phyloP scores from a whole-genome alignment of 2,888 invertebrate species.

The Caenorhabditis afra region DNA sequence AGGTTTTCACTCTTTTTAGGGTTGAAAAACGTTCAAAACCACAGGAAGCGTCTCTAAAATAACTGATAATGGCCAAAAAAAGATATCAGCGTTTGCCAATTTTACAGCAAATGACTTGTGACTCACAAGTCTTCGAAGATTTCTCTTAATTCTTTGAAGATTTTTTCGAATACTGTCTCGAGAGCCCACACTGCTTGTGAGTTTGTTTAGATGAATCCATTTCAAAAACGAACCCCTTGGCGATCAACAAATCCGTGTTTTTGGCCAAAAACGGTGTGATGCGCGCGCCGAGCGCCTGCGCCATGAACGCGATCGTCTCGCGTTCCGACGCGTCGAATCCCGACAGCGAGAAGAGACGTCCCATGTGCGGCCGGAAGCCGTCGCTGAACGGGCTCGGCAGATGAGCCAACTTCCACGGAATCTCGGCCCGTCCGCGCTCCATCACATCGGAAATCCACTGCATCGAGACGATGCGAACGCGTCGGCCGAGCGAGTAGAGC shows the following conservation, averaged over 20 bases:
- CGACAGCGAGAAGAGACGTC: constrained; percentile 87
- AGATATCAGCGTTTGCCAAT: no score
- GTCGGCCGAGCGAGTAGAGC: constrained; percentile 74
- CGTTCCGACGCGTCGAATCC: constrained; percentile 93
- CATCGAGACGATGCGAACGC: constrained; percentile 87
- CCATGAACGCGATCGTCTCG: constrained; percentile 88
- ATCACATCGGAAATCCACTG: constrained; percentile 95
- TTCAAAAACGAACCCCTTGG: no score
- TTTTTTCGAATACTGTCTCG: no score
- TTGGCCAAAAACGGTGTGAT: constrained; percentile 84
- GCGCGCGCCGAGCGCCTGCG: constrained; percentile 90
- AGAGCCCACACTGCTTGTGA: no score
- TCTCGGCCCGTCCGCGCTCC: constrained; percentile 88
- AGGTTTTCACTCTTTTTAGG: no score
- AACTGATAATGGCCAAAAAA: no score
- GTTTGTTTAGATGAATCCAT: no score
- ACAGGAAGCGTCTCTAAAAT: no score
- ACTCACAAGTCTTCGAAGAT: no score
- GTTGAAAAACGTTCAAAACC: no score
- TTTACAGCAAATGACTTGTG: no score
- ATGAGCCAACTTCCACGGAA: constrained; percentile 95
- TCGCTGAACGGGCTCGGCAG: constrained; percentile 84
- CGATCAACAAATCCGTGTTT: constrained; percentile 83
- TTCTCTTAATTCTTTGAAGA: no score
- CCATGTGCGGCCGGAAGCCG: constrained; percentile 63